A percentile compares a stretch with the other conserved stretches of the same genome.
Conservation (phyloP, 2,113 vertebrate genomes). For the Henicopernis longicauda region DNA sequence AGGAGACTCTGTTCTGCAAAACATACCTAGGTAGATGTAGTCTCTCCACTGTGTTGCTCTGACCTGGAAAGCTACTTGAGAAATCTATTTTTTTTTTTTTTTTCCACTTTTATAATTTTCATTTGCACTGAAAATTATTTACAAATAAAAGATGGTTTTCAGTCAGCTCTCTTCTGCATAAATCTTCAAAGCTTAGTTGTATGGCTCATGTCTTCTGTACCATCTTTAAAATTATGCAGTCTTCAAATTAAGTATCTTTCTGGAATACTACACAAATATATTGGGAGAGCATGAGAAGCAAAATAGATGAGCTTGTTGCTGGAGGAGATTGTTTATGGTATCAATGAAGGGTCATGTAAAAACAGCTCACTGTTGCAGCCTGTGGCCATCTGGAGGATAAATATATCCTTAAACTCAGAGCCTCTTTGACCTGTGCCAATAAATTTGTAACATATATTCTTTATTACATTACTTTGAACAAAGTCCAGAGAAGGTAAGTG, state of each 20-base stretch:
- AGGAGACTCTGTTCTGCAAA: not conserved
- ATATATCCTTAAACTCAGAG: not conserved
- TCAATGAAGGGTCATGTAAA: not conserved
- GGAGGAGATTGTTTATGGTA: not conserved
- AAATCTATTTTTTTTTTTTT: not conserved
- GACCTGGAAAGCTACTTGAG: not conserved
- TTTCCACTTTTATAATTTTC: not conserved
- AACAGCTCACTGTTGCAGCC: not conserved
- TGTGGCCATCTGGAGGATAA: not conserved
- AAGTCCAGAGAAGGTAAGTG: not conserved
- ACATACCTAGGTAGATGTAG: not conserved
- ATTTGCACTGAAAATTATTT: not conserved
- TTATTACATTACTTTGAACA: not conserved
- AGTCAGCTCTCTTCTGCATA: not conserved
- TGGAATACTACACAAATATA: not conserved
- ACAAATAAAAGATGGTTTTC: not conserved
- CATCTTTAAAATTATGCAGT: not conserved
- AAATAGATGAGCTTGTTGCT: not conserved
- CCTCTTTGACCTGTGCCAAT: not conserved
- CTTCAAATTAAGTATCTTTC: not conserved
- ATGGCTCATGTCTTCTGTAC: not conserved
- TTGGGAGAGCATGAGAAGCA: not conserved
- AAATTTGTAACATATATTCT: not conserved
- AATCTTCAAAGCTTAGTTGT: not conserved
- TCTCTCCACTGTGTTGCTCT: not conserved